phyloP scores from a whole-genome alignment of 2,888 invertebrate genomes.

The Antheraea yamamai region DNA sequence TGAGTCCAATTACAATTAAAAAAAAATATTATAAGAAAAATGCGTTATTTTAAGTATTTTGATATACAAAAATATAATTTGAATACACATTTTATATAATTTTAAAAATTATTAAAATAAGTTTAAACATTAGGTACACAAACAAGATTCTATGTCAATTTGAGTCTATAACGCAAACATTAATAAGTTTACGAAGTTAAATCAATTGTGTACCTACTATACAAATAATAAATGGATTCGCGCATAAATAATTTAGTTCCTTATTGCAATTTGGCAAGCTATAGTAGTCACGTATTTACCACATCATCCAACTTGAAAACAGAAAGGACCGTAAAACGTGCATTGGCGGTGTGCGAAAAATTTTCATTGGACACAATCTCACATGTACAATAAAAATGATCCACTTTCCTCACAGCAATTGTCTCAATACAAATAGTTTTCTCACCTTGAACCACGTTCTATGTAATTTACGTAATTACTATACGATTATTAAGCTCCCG shows the following conservation, averaged over 20 bases:
- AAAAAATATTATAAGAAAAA: not conserved
- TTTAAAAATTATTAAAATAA: too few species aligned
- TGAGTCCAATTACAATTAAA: too few species aligned
- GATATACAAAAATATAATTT: too few species aligned
- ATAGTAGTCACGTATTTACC: conserved; percentile 40
- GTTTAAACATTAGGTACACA: too few species aligned
- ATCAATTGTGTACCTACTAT: not conserved
- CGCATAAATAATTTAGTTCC: conserved; percentile 18
- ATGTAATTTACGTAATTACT: conserved; percentile 76
- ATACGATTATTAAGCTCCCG: conserved; percentile 78
- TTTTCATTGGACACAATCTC: not conserved
- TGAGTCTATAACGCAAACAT: not conserved
- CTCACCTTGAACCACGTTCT: conserved; percentile 73
- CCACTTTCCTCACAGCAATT: conserved; percentile 41
- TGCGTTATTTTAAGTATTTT: not conserved
- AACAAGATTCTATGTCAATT: not conserved
- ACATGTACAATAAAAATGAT: conserved; percentile 25
- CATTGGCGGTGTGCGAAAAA: conserved; percentile 12
- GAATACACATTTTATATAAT: too few species aligned
- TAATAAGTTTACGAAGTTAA: not conserved
- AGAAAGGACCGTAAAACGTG: conserved; percentile 31
- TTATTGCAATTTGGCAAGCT: conserved; percentile 38
- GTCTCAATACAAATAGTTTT: conserved; percentile 45
- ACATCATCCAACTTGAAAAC: conserved; percentile 37
- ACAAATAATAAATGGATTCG: conserved; percentile 14